phyloP scores from a whole-genome alignment of 2,113 vertebrate species.

The Seriola quinqueradiata region DNA sequence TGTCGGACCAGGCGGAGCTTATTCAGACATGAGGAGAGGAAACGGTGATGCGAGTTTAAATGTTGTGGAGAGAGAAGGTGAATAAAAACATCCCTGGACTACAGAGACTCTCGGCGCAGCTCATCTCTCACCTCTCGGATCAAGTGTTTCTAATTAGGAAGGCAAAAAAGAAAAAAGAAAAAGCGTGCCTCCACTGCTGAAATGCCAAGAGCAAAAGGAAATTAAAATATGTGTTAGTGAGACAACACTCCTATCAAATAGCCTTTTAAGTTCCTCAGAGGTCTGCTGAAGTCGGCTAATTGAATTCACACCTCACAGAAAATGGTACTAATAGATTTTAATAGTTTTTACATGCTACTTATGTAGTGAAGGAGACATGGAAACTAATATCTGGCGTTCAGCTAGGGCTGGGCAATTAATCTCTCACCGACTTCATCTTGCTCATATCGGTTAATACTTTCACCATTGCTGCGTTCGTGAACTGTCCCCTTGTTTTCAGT shows the following conservation, averaged over 20 bases:
- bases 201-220: slow-evolving; percentile 1
- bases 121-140: slow-evolving; percentile 5
- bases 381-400: too few species aligned
- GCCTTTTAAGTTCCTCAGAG: background rate
- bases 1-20: background rate
- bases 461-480: too few species aligned
- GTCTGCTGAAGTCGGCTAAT: background rate
- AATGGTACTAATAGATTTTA: background rate
- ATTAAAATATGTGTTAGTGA: slow-evolving; percentile 6
- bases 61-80: background rate
- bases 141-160: background rate
- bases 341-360: background rate
- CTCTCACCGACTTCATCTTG: too few species aligned
- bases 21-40: background rate
- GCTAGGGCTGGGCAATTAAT: too few species aligned
- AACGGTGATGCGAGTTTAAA: background rate
- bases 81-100: background rate
- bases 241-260: background rate
- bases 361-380: too few species aligned
- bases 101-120: background rate
- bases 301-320: background rate
- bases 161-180: background rate
- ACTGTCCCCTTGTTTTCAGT: too few species aligned
- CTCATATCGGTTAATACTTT: too few species aligned
- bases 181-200: background rate